Base-by-base conservation (phyloP, 2,113 vertebrate genomes). In the Gobiocypris rarus region DNA sequence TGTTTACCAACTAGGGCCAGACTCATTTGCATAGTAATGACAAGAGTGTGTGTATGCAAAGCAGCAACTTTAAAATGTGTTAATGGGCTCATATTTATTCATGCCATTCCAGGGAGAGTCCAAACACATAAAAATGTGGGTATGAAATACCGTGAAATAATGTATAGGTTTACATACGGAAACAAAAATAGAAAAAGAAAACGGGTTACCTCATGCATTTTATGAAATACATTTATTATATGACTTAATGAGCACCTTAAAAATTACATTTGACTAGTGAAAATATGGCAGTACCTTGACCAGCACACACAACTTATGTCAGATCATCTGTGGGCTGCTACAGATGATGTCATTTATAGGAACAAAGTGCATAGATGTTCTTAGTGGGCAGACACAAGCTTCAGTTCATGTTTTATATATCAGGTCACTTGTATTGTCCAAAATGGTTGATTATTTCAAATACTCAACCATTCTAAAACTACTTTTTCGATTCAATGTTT, bases 11-110 rank as follows among this genome's bases (percentile, higher is more conserved):
- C 78, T 86, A 88, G 84, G 78, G 84, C 81, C 85, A 73, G 82
- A 90, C 91, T 90, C 84, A 93, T 94, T 93, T 93, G 89, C 91
- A 93, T 93, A 87, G 89, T 93, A 92, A 93, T 94, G 91, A 93
- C 91, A 88, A 90, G 87, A 88, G 76, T 81, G 87, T 86, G 89
- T 86, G 91, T 89, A 88, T 91, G 89, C 88, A 89, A 91, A 93
- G 87, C 88, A 90, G 90, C 90, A 89, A 87, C 91, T 90, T 87
- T 89, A 91, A 92, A 93, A 89, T 83, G 89, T 69, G 89, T 93
- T 93, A 93, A 93, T 91, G 89, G 89, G 48, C 83, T 87, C 84
- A 91, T 91, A 92, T 93, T 90, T 93, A 94, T 94, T 93, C 93
- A 93, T 92, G 92, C 89, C 86, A 92, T 93, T 93, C 92, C 89